Evolutionary conservation across 2,113 vertebrate genomes (phyloP), one percentile per base, ranked within the genome.

Genomic region (Podarcis cretensis): DNA sequence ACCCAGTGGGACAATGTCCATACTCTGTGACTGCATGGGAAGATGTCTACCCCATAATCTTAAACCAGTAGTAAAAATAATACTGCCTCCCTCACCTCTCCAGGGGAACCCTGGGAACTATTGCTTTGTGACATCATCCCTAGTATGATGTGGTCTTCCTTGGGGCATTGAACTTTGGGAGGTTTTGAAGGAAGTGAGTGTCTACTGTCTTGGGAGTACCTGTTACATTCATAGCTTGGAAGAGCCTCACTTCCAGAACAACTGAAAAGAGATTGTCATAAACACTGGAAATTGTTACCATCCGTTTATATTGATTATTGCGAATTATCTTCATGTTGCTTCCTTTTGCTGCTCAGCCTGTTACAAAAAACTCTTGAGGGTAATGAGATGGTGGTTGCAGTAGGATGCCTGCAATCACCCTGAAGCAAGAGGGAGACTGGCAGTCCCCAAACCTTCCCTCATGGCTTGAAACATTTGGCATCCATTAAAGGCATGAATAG

Each of bases 1-100:
- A 80, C 43, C 18, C 1, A 1, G 9, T 0, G 1, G 14, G 57
- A 37, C 48, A 54, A 12, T 54, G 48, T 54, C 35, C 69, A n/a
- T 32, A 65, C 2, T 43, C 0, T 1, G 35, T 79, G 32, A 80
- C 48, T 12, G 2, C 1, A 10, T 0, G 1, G 14, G 59, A 40
- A 85, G 25, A 32, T 82, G 54, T 79, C 79, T 90, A 83, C 83
- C n/a, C n/a, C 43, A 73, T 20, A 69, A 48, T 4, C 65, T 5
- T 65, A 23, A 71, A n/a, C 23, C 1, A 0, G 3, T 18, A 63
- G 7, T 13, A 25, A 81, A 23, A 0, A 6, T 20, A 54, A 13
- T 10, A 23, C 79, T 27, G 30, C 7, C 18, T 6, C 32, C 54
- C 13, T 23, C 21, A 0, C 18, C 27, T 84, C 25, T 30, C 5